Percentiles rank a stretch among this genome's conserved stretches.
These are phyloP conservation scores for Nymphicus hollandicus DNA, from an alignment of 2,113 vertebrate species.

Conservation along the genomic window DNA sequence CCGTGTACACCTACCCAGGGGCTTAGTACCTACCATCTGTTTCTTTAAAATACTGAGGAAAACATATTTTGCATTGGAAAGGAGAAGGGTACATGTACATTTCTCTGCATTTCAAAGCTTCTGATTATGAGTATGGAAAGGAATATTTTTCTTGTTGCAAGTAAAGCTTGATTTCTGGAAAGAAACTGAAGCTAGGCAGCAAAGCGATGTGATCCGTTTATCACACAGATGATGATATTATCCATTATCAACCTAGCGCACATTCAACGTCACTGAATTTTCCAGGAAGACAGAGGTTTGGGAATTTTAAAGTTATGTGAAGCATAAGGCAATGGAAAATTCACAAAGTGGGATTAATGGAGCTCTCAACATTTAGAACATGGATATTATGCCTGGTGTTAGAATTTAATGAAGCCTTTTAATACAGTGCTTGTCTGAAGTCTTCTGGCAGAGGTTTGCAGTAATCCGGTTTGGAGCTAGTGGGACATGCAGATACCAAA, in stretches of 20 bases:
- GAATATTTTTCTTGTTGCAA: neutral
- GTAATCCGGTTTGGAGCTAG: neutral
- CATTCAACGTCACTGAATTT: rapidly evolving
- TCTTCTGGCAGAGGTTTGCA: neutral
- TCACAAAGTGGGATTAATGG: neutral
- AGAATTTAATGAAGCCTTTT: neutral
- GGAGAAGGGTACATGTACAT: neutral
- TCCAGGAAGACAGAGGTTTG: neutral
- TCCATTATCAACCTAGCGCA: neutral
- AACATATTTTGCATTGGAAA: neutral
- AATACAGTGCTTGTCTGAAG: neutral
- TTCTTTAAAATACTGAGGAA: neutral
- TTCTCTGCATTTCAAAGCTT: neutral
- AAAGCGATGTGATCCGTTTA: rapidly evolving
- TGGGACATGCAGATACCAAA: neutral
- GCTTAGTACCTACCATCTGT: neutral
- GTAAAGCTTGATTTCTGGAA: neutral
- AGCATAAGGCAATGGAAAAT: neutral
- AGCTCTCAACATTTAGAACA: neutral
- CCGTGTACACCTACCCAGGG: neutral
- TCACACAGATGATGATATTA: neutral
- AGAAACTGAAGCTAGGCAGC: neutral
- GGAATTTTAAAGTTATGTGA: neutral
- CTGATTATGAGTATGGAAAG: neutral
- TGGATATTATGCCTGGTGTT: neutral